These are phyloP conservation scores for Tetrao urogallus DNA, from an alignment of 2,113 vertebrate species.

Conservation along the genomic window DNA sequence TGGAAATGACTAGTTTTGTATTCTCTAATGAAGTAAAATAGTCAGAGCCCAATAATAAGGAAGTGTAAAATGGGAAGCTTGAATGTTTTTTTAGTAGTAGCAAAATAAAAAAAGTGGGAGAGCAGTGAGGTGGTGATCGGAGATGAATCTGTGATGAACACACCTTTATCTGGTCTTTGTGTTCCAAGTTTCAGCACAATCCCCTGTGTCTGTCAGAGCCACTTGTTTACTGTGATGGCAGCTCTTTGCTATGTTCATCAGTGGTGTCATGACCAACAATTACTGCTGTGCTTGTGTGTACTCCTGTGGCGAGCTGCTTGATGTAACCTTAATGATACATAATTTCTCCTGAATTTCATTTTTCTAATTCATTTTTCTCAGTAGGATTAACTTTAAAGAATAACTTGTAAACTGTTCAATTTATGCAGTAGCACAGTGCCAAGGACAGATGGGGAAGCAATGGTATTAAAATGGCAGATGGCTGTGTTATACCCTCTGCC, in stretches of 20 bases:
- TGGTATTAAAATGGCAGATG: not conserved
- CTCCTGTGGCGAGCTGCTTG: not conserved
- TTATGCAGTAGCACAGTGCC: not conserved
- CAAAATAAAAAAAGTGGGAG: not conserved
- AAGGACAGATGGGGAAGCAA: not conserved
- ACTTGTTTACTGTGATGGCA: not conserved
- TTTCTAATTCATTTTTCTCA: not conserved
- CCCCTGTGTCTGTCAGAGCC: not conserved
- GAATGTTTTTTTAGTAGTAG: not conserved
- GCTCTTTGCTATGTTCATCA: not conserved
- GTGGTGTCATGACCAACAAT: rapidly evolving
- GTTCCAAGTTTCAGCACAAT: not conserved
- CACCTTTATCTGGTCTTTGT: not conserved
- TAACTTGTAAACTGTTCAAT: not conserved
- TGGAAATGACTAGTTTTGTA: not conserved
- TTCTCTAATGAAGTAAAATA: not conserved
- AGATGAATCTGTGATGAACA: not conserved
- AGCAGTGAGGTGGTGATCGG: not conserved
- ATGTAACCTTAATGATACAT: rapidly evolving
- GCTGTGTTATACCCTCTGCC: not conserved
- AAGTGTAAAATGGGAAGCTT: not conserved
- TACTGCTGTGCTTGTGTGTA: rapidly evolving
- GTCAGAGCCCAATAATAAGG: not conserved
- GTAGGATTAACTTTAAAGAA: not conserved
- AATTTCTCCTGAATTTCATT: not conserved